Evolutionary conservation across 2,888 invertebrate species (phyloP).

Genomic region (Tribolium freemani): DNA sequence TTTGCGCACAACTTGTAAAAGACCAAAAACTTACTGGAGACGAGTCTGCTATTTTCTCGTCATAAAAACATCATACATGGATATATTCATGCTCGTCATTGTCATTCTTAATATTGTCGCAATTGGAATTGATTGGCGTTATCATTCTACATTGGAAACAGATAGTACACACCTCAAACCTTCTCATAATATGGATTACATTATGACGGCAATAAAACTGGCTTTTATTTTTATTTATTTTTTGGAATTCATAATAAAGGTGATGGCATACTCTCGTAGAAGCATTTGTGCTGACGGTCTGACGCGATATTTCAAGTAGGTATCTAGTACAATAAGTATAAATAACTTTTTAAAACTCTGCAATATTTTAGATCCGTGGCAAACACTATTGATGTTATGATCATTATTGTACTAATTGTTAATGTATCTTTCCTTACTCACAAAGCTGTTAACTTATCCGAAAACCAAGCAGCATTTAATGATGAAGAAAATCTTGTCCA

Average conservation of each 20-base stretch:
- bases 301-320: conserved; percentile 14
- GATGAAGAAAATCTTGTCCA: not conserved
- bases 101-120: conserved; percentile 50
- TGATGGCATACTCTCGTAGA: conserved; percentile 10
- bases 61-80: not conserved
- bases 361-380: not conserved
- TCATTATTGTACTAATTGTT: not conserved
- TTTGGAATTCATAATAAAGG: conserved; percentile 13
- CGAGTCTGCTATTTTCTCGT: not conserved
- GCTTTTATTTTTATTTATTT: conserved; percentile 7
- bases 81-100: not conserved
- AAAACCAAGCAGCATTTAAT: too few relatives aligned
- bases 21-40: conserved; percentile 65
- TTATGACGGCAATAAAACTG: not conserved
- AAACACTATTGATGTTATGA: not conserved
- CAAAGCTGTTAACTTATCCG: too few relatives aligned
- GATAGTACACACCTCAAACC: not conserved
- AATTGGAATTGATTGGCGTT: conserved; percentile 48
- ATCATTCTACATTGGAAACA: not conserved
- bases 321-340: too few relatives aligned
- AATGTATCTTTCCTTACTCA: too few relatives aligned
- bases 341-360: not conserved
- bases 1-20: conserved; percentile 69
- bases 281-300: conserved; percentile 8
- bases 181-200: not conserved